Evolutionary conservation across 2,888 invertebrate species (phyloP), one percentile per base, ranked within the genome.

Genomic region (Tenthredo mesomela): DNA sequence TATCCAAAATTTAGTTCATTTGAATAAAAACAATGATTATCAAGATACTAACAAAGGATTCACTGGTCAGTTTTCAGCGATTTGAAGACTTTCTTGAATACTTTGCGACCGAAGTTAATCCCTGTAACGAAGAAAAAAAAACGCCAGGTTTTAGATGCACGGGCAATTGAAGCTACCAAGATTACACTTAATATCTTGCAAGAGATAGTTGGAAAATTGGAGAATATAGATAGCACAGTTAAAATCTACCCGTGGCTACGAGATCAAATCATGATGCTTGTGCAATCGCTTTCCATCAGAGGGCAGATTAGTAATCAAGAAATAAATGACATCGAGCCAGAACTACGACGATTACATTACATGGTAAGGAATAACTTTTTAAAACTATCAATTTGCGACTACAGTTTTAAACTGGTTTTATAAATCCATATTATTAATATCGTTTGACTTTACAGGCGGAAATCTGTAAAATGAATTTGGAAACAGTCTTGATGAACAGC

Each of bases 261-360:
- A 37, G 54, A 33, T 33, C 78, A 78, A 78, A 2, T 78, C 7
- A 1, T 18, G 6, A 33, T 78, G 78, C 58, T 78, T 12, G 25
- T 58, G n/a, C 10, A 78, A 37, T 25, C 54, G 25, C 54, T 78
- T 78, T 9, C 78, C 5, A 33, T 12, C 12, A 50, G 78, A 12
- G 78, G 78, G n/a, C 78, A 58, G 10, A 78, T 78, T 33, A 54
- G 58, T 78, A 50, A 78, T 33, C 78, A 78, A 78, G 78, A 78
- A 78, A 58, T 78, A 58, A 58, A 54, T 12, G 78, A 78, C 21
- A 54, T 78, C 15, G 37, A 78, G 37, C 78, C 47, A 12, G 78
- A 78, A 78, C 54, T 54, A 58, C 54, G 33, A 7, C 78, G 78
- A 25, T 58, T 78, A 47, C 12, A 78, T 54, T 78, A 58, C n/a